These are phyloP conservation scores for Labrus mixtus DNA, from an alignment of 2,113 vertebrate genomes.

Conservation along the genomic window DNA sequence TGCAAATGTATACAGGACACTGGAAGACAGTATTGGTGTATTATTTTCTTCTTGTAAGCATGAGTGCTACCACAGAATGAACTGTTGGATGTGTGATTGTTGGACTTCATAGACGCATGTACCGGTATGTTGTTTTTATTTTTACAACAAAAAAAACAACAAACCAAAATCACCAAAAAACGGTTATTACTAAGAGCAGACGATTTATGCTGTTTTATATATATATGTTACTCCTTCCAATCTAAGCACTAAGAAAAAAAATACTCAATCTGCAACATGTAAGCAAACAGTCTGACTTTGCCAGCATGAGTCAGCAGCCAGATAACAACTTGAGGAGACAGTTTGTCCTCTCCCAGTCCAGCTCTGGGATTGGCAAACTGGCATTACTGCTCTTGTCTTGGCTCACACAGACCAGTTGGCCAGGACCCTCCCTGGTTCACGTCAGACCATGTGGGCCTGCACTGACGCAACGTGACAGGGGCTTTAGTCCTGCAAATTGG, in stretches of 20 bases:
- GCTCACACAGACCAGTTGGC: constrained; percentile 42
- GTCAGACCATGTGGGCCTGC: constrained; percentile 46
- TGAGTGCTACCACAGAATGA: constrained; percentile 7
- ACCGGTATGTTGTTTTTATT: too few relatives aligned
- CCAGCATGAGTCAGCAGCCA: constrained; percentile 53
- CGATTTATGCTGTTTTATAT: too few relatives aligned
- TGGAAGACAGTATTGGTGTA: background rate
- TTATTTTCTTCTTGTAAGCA: constrained; percentile 24
- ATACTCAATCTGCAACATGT: constrained; percentile 13
- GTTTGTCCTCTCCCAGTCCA: constrained; percentile 18
- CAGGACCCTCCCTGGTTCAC: constrained; percentile 34
- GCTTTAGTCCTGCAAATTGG: constrained; percentile 50
- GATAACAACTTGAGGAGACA: constrained; percentile 39
- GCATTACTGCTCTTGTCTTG: constrained; percentile 27
- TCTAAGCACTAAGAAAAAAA: background rate
- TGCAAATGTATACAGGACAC: constrained; percentile 28
- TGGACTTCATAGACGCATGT: background rate
- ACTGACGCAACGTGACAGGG: constrained; percentile 70
- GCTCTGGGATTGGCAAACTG: constrained; percentile 37
- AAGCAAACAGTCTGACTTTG: background rate
- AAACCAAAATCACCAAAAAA: too few relatives aligned
- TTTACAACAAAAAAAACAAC: too few relatives aligned
- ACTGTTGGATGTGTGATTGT: constrained; percentile 21
- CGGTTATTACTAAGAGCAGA: too few relatives aligned
- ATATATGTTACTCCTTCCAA: too few relatives aligned